Evolutionary conservation across 2,888 invertebrate species (phyloP).

Genomic region (Rhogogaster chlorosoma): DNA sequence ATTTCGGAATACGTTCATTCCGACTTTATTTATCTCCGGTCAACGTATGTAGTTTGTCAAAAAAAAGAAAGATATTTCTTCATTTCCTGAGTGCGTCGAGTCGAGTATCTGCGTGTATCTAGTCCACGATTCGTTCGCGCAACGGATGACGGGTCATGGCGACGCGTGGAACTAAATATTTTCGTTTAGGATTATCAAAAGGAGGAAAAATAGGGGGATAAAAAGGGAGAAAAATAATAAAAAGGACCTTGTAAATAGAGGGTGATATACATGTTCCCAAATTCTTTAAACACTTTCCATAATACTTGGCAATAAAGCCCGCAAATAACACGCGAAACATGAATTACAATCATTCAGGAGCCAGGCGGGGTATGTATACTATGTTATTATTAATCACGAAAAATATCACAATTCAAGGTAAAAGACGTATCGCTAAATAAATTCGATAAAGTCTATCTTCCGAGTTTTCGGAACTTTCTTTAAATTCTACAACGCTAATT

Average conservation of each 20-base stretch:
- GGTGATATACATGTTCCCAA: background rate
- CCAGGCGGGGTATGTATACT: conserved; percentile 69
- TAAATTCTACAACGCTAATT: too few relatives aligned
- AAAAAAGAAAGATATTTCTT: too few relatives aligned
- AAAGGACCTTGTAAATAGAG: background rate
- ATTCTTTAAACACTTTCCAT: background rate
- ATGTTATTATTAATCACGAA: conserved; percentile 42
- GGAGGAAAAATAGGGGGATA: background rate
- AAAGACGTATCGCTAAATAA: conserved; percentile 26
- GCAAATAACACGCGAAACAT: conserved; percentile 57
- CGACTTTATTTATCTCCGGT: too few relatives aligned
- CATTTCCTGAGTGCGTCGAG: too few relatives aligned
- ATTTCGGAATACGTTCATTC: too few relatives aligned
- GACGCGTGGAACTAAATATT: conserved; percentile 43
- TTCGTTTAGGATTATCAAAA: background rate
- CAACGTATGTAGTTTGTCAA: too few relatives aligned
- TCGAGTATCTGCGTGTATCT: background rate
- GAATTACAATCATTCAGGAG: conserved; percentile 74
- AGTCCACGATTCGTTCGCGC: background rate
- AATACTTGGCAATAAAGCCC: background rate
- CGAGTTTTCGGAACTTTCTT: background rate
- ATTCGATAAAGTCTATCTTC: background rate
- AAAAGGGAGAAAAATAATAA: background rate
- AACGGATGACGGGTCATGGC: conserved; percentile 42
- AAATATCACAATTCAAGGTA: background rate